Evolutionary conservation across 2,797 vertebrate species (phyloP).

Genomic region (Rhinogobio ventralis): DNA sequence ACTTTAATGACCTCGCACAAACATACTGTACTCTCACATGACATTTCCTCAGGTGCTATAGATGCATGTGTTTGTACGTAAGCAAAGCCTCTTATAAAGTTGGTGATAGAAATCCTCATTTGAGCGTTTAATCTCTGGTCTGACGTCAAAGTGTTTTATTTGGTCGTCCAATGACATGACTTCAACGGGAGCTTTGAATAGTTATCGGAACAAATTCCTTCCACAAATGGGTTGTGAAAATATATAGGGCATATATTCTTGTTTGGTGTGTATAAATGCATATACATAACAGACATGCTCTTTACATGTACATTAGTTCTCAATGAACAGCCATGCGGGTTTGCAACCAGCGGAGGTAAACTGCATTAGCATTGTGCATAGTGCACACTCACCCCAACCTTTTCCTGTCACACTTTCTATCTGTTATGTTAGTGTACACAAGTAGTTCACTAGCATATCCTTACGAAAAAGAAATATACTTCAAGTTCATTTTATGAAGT

Average conservation of each 20-base stretch:
- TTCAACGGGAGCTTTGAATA: background rate
- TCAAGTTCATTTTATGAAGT: too few relatives aligned
- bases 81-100: constrained; percentile 29
- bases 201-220: background rate
- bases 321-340: background rate
- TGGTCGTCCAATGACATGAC: background rate
- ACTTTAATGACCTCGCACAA: constrained; percentile 19
- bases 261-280: background rate
- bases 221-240: background rate
- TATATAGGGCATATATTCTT: background rate
- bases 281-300: background rate
- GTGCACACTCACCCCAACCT: background rate
- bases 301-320: background rate
- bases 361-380: constrained; percentile 12
- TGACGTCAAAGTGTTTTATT: constrained; percentile 18
- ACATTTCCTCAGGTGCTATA: constrained; percentile 16
- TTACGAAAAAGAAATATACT: too few relatives aligned
- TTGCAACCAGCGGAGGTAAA: background rate
- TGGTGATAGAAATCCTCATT: constrained; percentile 57
- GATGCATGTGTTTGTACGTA: constrained; percentile 23
- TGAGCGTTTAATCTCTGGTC: constrained; percentile 22
- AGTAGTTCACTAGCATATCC: background rate
- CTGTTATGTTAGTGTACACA: constrained; percentile 20
- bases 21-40: background rate
- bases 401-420: constrained; percentile 24